These are phyloP conservation scores for Erythrocercus mccallii DNA, from an alignment of 2,113 vertebrate genomes.

Conservation along the genomic window DNA sequence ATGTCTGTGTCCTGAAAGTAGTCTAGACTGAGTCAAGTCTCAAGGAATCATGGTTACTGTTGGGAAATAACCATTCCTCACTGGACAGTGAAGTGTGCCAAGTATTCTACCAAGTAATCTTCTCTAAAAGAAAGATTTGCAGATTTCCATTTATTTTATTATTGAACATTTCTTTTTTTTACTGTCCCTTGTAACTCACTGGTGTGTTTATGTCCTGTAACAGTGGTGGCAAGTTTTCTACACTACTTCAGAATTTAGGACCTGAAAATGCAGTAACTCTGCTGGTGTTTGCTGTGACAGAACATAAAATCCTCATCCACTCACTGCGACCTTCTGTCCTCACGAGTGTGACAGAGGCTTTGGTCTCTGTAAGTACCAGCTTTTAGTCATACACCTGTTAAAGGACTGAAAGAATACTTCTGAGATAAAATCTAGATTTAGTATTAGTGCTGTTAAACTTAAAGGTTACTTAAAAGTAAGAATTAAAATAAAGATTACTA, in stretches of 20 bases:
- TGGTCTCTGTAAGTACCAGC: conserved; percentile 89
- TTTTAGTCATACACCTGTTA: neutral
- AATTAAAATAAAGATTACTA: neutral
- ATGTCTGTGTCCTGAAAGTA: neutral
- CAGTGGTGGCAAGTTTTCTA: conserved; percentile 94
- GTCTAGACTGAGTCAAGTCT: neutral
- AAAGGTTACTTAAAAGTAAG: neutral
- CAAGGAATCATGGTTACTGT: neutral
- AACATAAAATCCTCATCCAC: conserved; percentile 98
- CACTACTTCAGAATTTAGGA: conserved; percentile 92
- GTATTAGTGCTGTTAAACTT: neutral
- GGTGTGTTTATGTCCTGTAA: neutral
- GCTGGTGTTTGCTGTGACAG: conserved; percentile 93
- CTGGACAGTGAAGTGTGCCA: neutral
- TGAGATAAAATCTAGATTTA: neutral
- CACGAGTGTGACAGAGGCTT: conserved; percentile 95
- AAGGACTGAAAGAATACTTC: neutral
- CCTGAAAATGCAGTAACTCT: conserved; percentile 93
- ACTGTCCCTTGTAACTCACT: neutral
- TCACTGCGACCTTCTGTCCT: conserved; percentile 94
- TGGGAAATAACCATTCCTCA: neutral
- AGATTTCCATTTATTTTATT: neutral
- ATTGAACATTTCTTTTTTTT: neutral
- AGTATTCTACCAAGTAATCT: neutral
- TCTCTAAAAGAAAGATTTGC: neutral